Conservation (phyloP, 2,888 invertebrate genomes). For the Hirudinaria manillensis region DNA sequence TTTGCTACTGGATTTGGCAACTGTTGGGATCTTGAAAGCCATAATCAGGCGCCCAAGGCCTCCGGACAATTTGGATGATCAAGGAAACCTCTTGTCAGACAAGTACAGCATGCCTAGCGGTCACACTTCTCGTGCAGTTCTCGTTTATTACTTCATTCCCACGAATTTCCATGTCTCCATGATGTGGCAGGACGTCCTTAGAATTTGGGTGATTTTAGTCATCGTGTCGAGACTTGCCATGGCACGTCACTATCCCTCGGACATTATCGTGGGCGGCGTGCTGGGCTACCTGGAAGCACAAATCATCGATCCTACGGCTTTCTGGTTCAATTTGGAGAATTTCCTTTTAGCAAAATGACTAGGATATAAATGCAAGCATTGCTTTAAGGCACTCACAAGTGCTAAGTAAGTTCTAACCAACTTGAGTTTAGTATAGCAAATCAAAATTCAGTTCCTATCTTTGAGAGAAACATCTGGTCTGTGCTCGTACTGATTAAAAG, state of each 20-base stretch:
- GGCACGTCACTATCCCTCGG: constrained; percentile 28
- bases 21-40: neutral
- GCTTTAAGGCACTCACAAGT: too few relatives aligned
- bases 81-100: neutral
- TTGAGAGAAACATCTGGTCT: too few relatives aligned
- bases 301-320: neutral
- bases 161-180: neutral
- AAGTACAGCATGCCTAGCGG: constrained; percentile 30
- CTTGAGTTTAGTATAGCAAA: too few relatives aligned
- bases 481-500: too few relatives aligned
- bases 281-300: constrained; percentile 15
- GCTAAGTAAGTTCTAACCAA: too few relatives aligned
- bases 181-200: neutral
- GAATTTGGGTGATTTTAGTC: neutral
- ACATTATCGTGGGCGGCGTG: constrained; percentile 23
- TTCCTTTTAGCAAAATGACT: too few relatives aligned
- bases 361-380: too few relatives aligned
- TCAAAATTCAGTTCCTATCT: too few relatives aligned
- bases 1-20: neutral
- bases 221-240: constrained; percentile 22
- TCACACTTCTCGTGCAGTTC: constrained; percentile 22
- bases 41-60: constrained; percentile 9
- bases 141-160: neutral
- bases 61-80: neutral
- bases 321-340: constrained; percentile 3